phyloP scores from a whole-genome alignment of 2,113 vertebrate species.

The Pterophyllum scalare region DNA sequence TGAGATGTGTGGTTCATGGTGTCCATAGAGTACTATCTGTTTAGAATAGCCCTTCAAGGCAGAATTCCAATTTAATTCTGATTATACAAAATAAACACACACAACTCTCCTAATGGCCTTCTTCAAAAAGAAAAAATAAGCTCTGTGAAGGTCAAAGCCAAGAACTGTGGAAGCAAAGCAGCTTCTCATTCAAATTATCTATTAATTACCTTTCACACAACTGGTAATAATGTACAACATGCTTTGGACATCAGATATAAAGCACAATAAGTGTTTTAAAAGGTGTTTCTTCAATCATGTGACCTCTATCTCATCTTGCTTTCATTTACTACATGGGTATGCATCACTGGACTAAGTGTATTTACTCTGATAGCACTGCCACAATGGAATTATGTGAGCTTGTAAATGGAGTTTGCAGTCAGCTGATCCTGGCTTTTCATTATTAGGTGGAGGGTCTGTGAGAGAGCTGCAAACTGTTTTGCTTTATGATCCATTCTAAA shows the following conservation, averaged over 20 bases:
- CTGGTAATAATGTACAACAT: slow-evolving; percentile 84
- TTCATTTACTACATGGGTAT: slow-evolving; percentile 74
- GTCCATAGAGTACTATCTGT: slow-evolving; percentile 42
- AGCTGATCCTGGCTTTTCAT: slow-evolving; percentile 85
- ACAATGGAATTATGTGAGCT: slow-evolving; percentile 86
- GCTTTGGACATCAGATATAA: slow-evolving; percentile 83
- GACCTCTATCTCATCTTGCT: slow-evolving; percentile 79
- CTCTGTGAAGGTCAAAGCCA: slow-evolving; percentile 87
- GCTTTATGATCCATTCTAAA: slow-evolving; percentile 94
- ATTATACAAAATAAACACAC: slow-evolving; percentile 63
- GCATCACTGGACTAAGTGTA: slow-evolving; percentile 76
- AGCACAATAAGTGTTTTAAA: slow-evolving; percentile 89
- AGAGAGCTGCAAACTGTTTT: slow-evolving; percentile 85
- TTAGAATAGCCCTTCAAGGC: slow-evolving; percentile 63
- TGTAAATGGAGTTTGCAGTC: slow-evolving; percentile 91
- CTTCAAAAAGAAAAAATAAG: slow-evolving; percentile 26
- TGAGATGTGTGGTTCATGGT: slow-evolving; percentile 45
- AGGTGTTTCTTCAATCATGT: slow-evolving; percentile 83
- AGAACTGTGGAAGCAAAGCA: slow-evolving; percentile 75
- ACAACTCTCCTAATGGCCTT: slow-evolving; percentile 43
- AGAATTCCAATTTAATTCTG: slow-evolving; percentile 65
- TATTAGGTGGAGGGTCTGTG: slow-evolving; percentile 55
- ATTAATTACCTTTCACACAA: slow-evolving; percentile 88
- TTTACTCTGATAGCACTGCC: slow-evolving; percentile 86
- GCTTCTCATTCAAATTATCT: slow-evolving; percentile 90